Evolutionary conservation across 2,113 vertebrate genomes (phyloP).

Genomic region (Paradoxurus hermaphroditus): DNA sequence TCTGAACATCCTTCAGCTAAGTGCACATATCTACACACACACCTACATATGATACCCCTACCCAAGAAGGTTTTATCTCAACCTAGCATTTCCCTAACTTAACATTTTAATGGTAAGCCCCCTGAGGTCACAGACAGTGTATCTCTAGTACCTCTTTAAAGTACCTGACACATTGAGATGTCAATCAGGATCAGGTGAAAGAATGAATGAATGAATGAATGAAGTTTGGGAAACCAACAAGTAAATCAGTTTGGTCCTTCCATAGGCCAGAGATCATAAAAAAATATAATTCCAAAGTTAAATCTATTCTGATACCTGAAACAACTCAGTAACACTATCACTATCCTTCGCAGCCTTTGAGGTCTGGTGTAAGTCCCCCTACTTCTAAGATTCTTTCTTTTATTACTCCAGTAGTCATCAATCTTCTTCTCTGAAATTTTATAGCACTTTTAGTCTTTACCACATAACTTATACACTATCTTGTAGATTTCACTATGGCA

Average conservation of each 20-base stretch:
- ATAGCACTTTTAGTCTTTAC: slow-evolving; percentile 3
- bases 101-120: not conserved
- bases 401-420: not conserved
- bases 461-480: not conserved
- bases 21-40: not conserved
- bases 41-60: not conserved
- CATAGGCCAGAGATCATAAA: not conserved
- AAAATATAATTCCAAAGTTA: slow-evolving; percentile 16
- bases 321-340: not conserved
- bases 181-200: not conserved
- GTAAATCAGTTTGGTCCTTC: not conserved
- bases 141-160: not conserved
- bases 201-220: not conserved
- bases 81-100: not conserved
- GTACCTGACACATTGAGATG: not conserved
- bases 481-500: not conserved
- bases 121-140: not conserved
- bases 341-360: not conserved
- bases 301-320: not conserved
- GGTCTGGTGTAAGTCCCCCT: not conserved
- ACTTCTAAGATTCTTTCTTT: not conserved
- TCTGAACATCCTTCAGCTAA: not conserved
- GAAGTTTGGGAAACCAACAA: not conserved
- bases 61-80: not conserved
- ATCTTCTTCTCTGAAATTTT: slow-evolving; percentile 37